Base-by-base conservation (phyloP, 2,113 vertebrate genomes). In the Sapajus apella region DNA sequence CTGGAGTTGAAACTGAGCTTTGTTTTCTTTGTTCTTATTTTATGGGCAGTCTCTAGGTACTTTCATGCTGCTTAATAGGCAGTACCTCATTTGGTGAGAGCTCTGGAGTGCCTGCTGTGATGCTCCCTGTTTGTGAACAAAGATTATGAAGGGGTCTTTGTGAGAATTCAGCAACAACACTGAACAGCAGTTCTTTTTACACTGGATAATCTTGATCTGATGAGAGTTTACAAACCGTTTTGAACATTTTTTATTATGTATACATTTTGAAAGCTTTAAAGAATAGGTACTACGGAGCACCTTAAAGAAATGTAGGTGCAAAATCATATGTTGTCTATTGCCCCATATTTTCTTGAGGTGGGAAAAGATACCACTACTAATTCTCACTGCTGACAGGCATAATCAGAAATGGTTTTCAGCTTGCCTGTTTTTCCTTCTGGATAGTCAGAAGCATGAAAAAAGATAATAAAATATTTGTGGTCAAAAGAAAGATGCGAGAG, bases 201-300 rank as follows among this genome's bases (percentile, higher is more conserved):
- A 96, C 97, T 97, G 90, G 95, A 90, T 80, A 83, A 88, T 93
- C 94, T 96, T 90, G 66, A 86, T 96, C 75, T 84, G 85, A 95
- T 73, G 77, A 87, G 87, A 86, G 97, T 97, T 97, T 95, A 96
- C 95, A 96, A 35, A 88, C 47, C 52, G 75, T 72, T 94, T 95
- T 85, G 85, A 94, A 94, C 37, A n/a, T 95, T 91, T 90, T 87
- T 96, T 55, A 90, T 85, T 88, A 70, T 55, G 2, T 96, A 58
- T 87, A 90, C 83, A 82, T 88, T 97, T 93, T 87, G 50, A 81
- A 95, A 97, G 87, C 94, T 97, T 96, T 91, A 91, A 61, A 94
- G 37, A 87, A 95, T 52, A 83, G 56, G 52, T 55, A 80, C 56
- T 90, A 7, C n/a, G 66, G 76, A 93, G 40, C n/a, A 95, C 61